Evolutionary conservation across 2,113 vertebrate genomes (phyloP).

Genomic region (Camelus bactrianus): DNA sequence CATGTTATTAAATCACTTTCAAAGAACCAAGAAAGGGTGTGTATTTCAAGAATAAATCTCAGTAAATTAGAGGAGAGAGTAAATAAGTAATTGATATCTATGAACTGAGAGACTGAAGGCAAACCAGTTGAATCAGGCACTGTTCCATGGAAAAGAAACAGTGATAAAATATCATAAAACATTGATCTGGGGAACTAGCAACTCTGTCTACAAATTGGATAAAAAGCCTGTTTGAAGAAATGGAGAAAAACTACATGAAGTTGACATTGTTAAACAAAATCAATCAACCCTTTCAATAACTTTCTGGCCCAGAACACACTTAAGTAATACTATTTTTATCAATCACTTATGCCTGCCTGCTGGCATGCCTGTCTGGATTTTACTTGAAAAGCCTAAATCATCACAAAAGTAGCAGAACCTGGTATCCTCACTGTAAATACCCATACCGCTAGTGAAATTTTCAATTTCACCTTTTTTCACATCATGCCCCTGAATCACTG

Average conservation of each 20-base stretch:
- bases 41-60: background rate
- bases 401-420: background rate
- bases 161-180: background rate
- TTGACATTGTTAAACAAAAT: conserved; percentile 48
- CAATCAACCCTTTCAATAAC: conserved; percentile 66
- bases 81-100: background rate
- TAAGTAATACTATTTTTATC: conserved; percentile 16
- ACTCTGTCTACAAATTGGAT: background rate
- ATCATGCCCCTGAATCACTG: conserved; percentile 75
- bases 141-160: background rate
- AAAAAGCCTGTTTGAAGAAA: conserved; percentile 23
- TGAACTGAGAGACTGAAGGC: background rate
- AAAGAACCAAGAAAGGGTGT: background rate
- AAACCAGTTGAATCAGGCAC: background rate
- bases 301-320: conserved; percentile 17
- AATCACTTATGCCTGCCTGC: background rate
- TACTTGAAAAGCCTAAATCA: conserved; percentile 51
- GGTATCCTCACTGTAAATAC: background rate
- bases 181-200: background rate
- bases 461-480: conserved; percentile 74
- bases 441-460: conserved; percentile 67
- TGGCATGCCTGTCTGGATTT: conserved; percentile 31
- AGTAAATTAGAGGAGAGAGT: background rate
- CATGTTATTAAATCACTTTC: background rate
- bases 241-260: background rate